Evolutionary conservation across 2,888 invertebrate genomes (phyloP), one percentile per base, ranked within the genome.

Genomic region (Lepidochrysops patricia): DNA sequence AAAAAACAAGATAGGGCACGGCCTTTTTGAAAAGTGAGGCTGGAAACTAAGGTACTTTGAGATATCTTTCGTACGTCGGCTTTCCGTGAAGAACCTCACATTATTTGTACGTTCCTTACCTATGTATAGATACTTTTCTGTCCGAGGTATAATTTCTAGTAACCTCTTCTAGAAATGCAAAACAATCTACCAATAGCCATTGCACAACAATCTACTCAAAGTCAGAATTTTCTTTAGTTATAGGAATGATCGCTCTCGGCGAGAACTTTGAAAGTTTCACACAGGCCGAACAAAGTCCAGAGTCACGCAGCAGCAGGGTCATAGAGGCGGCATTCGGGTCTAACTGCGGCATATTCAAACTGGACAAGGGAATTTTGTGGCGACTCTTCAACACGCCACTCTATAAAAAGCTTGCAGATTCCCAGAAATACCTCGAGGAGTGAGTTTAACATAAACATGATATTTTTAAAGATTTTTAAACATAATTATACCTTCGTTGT

Each of bases 311-410:
- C 32, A 92, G 93, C 2, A 92, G 84, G 70, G 82, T 95, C 2
- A 95, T 97, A 66, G 75, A 91, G 27, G 93, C 96, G 0, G 94
- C 96, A 0, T 91, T 94, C 64, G 89, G 89, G 1, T 93, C 95
- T 3, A 97, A 96, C 71, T 91, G 92, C 67, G 92, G 91, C 37
- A 92, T 93, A 52, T 84, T 94, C 70, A 90, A 90, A 71, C 90
- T 94, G 1, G 95, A 95, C 70, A 93, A 93, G 74, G 93, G 94
- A 0, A 90, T 92, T 63, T 73, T 95, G 2, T 97, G 96, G 95
- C 91, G 90, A 61, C 86, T 90, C 64, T 91, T 94, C 64, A 90
- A 92, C 62, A 96, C 96, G 0, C 94, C 95, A 0, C 74, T 93
- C 13, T 97, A 95, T 71, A 92, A 80, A 58, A 93, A 91, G 77